Base-by-base conservation (phyloP, 2,888 invertebrate species). In the Tenodera sinensis region DNA sequence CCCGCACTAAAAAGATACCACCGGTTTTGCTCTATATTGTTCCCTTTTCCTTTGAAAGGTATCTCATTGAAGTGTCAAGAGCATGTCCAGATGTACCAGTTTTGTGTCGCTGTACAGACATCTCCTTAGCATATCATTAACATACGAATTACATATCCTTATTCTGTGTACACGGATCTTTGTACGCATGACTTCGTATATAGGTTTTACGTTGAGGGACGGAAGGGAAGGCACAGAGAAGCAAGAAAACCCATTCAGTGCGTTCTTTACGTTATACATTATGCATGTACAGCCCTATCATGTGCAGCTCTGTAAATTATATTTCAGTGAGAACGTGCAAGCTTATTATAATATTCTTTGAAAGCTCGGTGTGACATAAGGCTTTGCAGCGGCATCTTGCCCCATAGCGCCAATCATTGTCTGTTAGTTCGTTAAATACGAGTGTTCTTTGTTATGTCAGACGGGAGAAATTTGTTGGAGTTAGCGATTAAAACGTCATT, bases 301-400 rank as follows among this genome's bases (percentile, higher is more conserved):
- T 54, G 85, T 54, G 28, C 71, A 54, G 85, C 54, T 54, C 71
- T 85, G 84, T 84, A 27, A 85, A 85, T 85, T 85, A 81, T 86
- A 81, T 86, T 86, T 86, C 81, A 86, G 30, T 81, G 71, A 25
- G 54, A 81, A 85, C 86, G 14, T 71, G 28, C 81, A 81, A 71
- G 71, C 81, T 86, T 86, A 81, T 86, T 85, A 54, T 85, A 85
- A 85, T 85, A 85, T 85, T 85, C 54, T 85, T 86, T 86, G 86
- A 71, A 81, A 54, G 54, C 81, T 28, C 86, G 20, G 71, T 86
- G 81, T 86, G 86, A 86, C 81, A 86, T 86, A 14, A n/a, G 27
- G 85, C 9, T 28, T 28, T 86, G 28, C 86, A 86, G 20, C 54
- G 28, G 30, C 86, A n/a, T 54, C 86, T 25, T 86, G 81, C 81